Base-by-base conservation (phyloP, 2,888 invertebrate species). In the Pogonocherus hispidulus region DNA sequence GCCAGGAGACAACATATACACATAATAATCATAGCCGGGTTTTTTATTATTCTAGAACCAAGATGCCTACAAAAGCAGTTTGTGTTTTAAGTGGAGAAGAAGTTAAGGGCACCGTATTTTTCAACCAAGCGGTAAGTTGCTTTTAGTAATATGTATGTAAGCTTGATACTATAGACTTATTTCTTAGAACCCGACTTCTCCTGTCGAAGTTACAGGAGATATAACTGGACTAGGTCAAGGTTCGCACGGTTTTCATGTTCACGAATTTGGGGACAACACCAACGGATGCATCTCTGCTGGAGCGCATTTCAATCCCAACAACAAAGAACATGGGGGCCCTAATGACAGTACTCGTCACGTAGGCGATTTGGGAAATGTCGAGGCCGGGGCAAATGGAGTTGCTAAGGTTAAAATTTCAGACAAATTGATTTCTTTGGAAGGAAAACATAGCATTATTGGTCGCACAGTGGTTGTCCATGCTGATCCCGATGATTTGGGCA, bases 231-330 rank as follows among this genome's bases (percentile, higher is more conserved):
- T 98, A 32, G 83, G 88, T 16, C 88, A 92, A 84, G 98, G 98
- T 69, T 83, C 86, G 1, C 95, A 97, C 82, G 96, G 96, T 19
- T 97, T 98, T 87, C 98, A 98, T 83, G 91, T 98, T 69, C 98
- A 98, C 84, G 95, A 98, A 87, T 98, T 96, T 83, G 98, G 98
- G 0, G 98, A 98, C 86, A 95, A 94, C 82, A 96, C 97, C 23
- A 96, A 98, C 83, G 96, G 95, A 0, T 98, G 98, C 86, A 94
- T 93, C n/a, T 96, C 96, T 41, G 96, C 98, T 35, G 98, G 98
- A 0, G 88, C 94, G 0, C 98, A 98, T 87, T 98, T 95, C 87
- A 98, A 98, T 87, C 98, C 98, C 0, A 76, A 85, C 54, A 90
- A 90, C 76, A 89, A 90, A 78, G 93, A 93, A 0, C 98, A 98